These are phyloP conservation scores for Cataglyphis cursor DNA, from an alignment of 2,888 invertebrate species.

Conservation along the genomic window DNA sequence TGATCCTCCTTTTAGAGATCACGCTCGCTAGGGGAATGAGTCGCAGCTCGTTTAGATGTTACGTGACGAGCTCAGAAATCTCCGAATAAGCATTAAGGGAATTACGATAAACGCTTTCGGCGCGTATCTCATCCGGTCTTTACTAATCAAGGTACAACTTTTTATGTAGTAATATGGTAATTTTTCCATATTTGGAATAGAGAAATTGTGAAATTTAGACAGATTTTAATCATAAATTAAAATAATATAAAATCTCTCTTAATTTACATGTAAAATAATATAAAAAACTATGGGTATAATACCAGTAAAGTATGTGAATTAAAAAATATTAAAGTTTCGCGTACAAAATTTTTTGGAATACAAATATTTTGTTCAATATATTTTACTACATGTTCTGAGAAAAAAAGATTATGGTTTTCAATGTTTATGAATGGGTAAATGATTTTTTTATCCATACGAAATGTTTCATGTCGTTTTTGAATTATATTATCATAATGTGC, in stretches of 20 bases:
- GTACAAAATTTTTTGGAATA: neutral
- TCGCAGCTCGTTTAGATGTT: constrained; percentile 41
- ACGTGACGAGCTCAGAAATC: constrained; percentile 29
- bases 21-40: constrained; percentile 18
- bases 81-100: constrained; percentile 6
- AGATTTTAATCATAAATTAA: neutral
- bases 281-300: neutral
- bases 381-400: neutral
- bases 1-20: constrained; percentile 36
- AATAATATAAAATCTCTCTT: neutral
- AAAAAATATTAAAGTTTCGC: neutral
- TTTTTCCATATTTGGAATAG: neutral
- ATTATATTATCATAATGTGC: constrained; percentile 39
- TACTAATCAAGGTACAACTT: neutral
- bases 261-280: neutral
- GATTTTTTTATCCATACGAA: constrained; percentile 16
- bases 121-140: neutral
- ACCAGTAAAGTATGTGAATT: neutral
- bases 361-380: neutral
- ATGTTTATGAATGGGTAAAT: constrained; percentile 3
- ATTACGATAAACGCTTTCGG: constrained; percentile 29
- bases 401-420: neutral
- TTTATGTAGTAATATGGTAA: neutral
- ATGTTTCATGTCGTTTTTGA: constrained; percentile 11
- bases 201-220: constrained; percentile 8